Conservation (phyloP, 2,797 vertebrate genomes). For the Alcedo atthis region DNA sequence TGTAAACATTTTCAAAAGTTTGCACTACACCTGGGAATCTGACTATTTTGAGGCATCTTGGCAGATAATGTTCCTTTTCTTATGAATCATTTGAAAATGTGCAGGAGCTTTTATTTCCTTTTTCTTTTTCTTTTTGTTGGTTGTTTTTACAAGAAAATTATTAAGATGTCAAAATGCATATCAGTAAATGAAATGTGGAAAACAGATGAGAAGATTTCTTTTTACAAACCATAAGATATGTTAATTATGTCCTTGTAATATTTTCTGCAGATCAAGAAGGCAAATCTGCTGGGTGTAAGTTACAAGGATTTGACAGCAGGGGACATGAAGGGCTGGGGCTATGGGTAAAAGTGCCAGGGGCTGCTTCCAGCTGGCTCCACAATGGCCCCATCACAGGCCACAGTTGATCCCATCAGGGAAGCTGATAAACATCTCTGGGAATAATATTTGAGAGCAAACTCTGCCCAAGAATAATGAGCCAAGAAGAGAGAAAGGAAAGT, state of each 20-base stretch:
- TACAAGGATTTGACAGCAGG: background rate
- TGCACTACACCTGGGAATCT: background rate
- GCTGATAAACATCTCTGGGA: background rate
- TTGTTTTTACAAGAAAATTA: background rate
- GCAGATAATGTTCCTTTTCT: background rate
- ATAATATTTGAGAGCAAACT: background rate
- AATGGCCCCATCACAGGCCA: background rate
- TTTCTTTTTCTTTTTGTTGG: background rate
- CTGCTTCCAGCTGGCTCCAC: background rate
- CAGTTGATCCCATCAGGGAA: background rate
- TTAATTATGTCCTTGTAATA: background rate
- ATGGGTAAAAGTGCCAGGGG: background rate
- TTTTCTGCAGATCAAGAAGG: background rate
- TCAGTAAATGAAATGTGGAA: background rate
- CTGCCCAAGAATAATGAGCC: background rate
- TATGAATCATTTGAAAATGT: background rate
- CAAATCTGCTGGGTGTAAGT: background rate
- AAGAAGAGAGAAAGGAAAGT: background rate
- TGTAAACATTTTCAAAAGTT: constrained; percentile 39
- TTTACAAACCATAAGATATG: background rate
- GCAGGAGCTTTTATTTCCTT: background rate
- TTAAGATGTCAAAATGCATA: background rate
- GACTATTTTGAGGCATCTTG: background rate
- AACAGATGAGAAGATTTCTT: background rate
- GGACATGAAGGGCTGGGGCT: background rate